Conservation (phyloP, 2,797 vertebrate genomes). For the Euthynnus affinis region DNA sequence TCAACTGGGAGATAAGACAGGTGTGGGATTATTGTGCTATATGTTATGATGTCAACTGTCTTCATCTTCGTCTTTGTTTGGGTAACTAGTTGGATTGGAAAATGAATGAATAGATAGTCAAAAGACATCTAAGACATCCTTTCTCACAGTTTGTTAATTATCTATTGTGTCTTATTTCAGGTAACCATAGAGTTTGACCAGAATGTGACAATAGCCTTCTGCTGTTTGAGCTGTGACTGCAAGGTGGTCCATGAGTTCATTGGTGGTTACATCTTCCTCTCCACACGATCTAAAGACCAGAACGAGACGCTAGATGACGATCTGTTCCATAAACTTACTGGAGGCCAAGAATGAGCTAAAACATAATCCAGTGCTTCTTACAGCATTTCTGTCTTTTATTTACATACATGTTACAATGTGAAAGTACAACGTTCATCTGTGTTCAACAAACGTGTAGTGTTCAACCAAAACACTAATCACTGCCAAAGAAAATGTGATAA, state of each 20-base stretch:
- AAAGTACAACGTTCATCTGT: no score
- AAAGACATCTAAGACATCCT: no score
- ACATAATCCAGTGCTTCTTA: background rate
- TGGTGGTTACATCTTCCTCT: constrained; percentile 98
- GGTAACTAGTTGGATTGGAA: background rate
- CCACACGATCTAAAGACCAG: constrained; percentile 97
- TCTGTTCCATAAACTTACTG: constrained; percentile 96
- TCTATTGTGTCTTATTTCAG: constrained; percentile 78
- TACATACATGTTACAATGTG: constrained; percentile 29
- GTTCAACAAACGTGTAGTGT: no score
- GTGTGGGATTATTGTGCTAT: constrained; percentile 81
- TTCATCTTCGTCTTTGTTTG: background rate
- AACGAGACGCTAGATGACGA: constrained; percentile 97
- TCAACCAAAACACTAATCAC: no score
- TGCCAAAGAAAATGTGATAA: no score
- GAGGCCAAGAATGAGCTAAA: constrained; percentile 91
- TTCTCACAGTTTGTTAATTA: background rate
- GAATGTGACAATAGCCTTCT: constrained; percentile 92
- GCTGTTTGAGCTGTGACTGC: constrained; percentile 93
- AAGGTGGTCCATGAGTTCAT: constrained; percentile 98
- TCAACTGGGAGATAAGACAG: constrained; percentile 99
- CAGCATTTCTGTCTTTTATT: constrained; percentile 4
- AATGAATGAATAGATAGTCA: no score
- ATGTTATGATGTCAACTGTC: background rate
- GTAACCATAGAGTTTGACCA: constrained; percentile 97